Base-by-base conservation (phyloP, 30 jellyfish, hydroid and myxozoan species). In the Cassiopea xamachana region DNA sequence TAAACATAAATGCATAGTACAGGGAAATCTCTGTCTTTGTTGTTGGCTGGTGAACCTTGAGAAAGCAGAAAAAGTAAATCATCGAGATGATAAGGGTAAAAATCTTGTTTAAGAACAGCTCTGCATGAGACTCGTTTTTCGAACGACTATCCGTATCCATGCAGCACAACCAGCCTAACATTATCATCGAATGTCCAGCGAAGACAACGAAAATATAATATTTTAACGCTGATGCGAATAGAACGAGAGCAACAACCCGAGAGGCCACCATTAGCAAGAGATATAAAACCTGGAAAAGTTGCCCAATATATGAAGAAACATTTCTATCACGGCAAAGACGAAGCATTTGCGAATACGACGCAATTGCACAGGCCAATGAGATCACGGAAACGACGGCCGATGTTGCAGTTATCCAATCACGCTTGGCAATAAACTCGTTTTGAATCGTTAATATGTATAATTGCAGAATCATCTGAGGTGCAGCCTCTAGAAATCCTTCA, bases 401-500 rank as follows among this genome's bases (percentile, higher is more conserved):
- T 1, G 87, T 15, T 48, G 96, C 90, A 16, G 95, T 91, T 7
- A 78, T 73, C 98, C 98, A 94, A 48, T 94, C 98, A 47, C 96
- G 90, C 4, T 79, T 74, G 59, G 80, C 19, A 13, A 94, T 91
- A 48, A 73, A 80, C 18, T 87, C 93, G 75, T 75, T 75, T 1
- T 55, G 87, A 12, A 79, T 48, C 14, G 97, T 59, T 68, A 94
- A 60, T 69, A 94, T 84, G 75, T 94, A 94, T 15, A 94, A 77
- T 93, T 94, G 98, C 49, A 94, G 93, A 62, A 94, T 90, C 69
- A 89, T 85, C 83, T 94, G 98, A 51, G 98, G 98, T 10, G 97
- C 98, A 27, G 98, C 91, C 79, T 94, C 98, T 64, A 94, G 75
- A 77, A 94, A 94, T 9, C 95, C 95, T 91, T 94, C 98, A 60